phyloP scores from a whole-genome alignment of 2,888 invertebrate species.

The Drosophila subquinaria region DNA sequence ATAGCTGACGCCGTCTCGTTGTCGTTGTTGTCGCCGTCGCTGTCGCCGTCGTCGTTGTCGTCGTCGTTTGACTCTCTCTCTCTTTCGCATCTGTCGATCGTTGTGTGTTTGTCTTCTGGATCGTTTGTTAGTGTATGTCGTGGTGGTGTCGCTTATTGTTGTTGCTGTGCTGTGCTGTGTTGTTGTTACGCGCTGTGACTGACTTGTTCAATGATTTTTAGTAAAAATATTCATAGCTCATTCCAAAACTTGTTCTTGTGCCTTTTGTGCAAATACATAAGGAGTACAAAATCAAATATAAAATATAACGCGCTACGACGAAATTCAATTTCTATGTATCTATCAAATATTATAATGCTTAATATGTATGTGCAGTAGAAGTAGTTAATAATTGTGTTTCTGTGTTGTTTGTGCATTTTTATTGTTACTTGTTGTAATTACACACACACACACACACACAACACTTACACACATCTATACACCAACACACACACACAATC shows the following conservation, averaged over 20 bases:
- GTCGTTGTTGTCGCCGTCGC: slow-evolving; percentile 42
- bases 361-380: slow-evolving; percentile 33
- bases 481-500: slow-evolving; percentile 42
- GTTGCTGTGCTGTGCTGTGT: slow-evolving; percentile 49
- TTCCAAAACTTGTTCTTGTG: slow-evolving; percentile 72
- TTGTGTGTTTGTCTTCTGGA: slow-evolving; percentile 55
- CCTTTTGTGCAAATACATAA: slow-evolving; percentile 45
- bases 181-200: slow-evolving; percentile 72
- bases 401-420: slow-evolving; percentile 39
- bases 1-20: slow-evolving; percentile 57
- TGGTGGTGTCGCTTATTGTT: slow-evolving; percentile 59
- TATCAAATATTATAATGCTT: slow-evolving; percentile 51
- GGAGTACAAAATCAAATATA: slow-evolving; percentile 8
- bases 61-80: slow-evolving; percentile 40
- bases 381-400: slow-evolving; percentile 46
- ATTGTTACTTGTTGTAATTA: slow-evolving; percentile 60
- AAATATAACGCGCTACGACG: slow-evolving; percentile 57
- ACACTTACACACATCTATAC: slow-evolving; percentile 8
- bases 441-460: slow-evolving; percentile 45
- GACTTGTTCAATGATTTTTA: slow-evolving; percentile 71
- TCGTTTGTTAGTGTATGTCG: slow-evolving; percentile 71
- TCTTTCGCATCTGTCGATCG: slow-evolving; percentile 64
- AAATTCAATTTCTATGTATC: slow-evolving; percentile 57
- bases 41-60: slow-evolving; percentile 27
- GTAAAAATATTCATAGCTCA: slow-evolving; percentile 74